These are phyloP conservation scores for Ornithoptera alexandrae DNA, from an alignment of 2,888 invertebrate genomes.

Conservation along the genomic window DNA sequence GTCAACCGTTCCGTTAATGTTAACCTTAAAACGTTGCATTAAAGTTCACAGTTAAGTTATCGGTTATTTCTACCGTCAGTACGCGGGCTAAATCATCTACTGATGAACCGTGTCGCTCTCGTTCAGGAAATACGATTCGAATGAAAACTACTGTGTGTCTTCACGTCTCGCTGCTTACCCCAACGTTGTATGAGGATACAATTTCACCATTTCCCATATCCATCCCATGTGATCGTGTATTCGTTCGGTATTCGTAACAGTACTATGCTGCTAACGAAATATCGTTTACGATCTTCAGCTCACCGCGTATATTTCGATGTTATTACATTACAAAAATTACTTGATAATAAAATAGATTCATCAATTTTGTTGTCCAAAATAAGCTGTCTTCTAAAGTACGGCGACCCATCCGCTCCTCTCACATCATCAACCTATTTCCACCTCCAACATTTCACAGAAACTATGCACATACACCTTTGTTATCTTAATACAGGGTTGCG, in stretches of 20 bases:
- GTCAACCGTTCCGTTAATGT: not conserved
- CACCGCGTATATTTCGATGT: no score
- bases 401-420: no score
- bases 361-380: no score
- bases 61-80: constrained; percentile 10
- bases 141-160: constrained; percentile 45
- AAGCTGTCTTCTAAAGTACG: no score
- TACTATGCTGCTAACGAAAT: not conserved
- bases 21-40: constrained; percentile 4
- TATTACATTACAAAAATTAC: no score
- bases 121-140: constrained; percentile 48
- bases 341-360: no score
- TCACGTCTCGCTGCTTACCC: constrained; percentile 41
- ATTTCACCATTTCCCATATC: constrained; percentile 23
- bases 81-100: constrained; percentile 27
- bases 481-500: no score
- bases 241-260: constrained; percentile 21
- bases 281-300: no score
- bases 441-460: no score
- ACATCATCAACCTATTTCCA: no score
- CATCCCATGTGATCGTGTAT: constrained; percentile 11
- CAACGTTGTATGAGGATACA: constrained; percentile 23
- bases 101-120: constrained; percentile 43
- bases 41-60: not conserved
- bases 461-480: no score